phyloP scores from a whole-genome alignment of 2,888 invertebrate genomes.

The Tiphia femorata region DNA sequence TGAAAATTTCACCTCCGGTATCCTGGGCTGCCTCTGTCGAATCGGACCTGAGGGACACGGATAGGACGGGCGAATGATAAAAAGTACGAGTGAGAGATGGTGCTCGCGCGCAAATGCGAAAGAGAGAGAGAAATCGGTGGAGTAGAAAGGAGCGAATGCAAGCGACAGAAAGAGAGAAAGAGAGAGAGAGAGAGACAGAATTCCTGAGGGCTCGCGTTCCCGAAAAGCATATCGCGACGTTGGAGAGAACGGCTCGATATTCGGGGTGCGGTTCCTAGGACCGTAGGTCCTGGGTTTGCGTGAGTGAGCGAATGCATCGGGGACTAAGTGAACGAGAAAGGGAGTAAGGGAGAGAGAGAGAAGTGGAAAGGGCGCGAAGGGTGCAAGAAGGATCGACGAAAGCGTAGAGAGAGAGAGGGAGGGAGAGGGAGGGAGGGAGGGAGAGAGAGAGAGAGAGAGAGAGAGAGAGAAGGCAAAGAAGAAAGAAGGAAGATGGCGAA shows the following conservation, averaged over 20 bases:
- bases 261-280: constrained; percentile 67
- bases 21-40: not conserved
- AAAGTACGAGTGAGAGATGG: too few relatives aligned
- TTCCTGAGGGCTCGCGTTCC: constrained; percentile 43
- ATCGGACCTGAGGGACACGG: not conserved
- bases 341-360: constrained; percentile 11
- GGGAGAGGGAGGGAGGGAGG: constrained; percentile 12
- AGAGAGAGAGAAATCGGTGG: constrained; percentile 11
- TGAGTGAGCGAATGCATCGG: constrained; percentile 45
- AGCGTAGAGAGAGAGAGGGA: constrained; percentile 16
- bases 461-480: constrained; percentile 13
- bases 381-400: constrained; percentile 14
- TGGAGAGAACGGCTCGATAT: constrained; percentile 62
- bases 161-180: constrained; percentile 12
- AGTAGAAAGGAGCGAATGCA: constrained; percentile 18
- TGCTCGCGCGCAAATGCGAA: too few relatives aligned
- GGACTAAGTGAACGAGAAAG: constrained; percentile 23
- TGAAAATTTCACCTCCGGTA: too few relatives aligned
- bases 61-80: not conserved
- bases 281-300: constrained; percentile 59
- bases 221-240: constrained; percentile 56
- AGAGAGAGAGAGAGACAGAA: constrained; percentile 29
- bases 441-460: constrained; percentile 16
- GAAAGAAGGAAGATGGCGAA: constrained; percentile 23
- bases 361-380: constrained; percentile 32